Conservation (phyloP, 1,140 invertebrate species). For the Drosophila yakuba region DNA sequence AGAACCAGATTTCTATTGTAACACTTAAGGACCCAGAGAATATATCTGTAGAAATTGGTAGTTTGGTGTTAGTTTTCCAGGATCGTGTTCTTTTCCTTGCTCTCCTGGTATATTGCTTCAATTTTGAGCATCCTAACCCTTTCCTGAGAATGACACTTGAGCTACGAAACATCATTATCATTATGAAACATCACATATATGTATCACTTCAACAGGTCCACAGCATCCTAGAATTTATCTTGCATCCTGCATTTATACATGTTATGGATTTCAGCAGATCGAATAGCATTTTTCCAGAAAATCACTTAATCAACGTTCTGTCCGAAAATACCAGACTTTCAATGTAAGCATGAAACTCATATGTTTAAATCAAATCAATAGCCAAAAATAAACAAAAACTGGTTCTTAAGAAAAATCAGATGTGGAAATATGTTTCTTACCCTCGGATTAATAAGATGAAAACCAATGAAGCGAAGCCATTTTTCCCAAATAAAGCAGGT, state of each 20-base stretch:
- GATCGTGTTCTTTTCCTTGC: neutral
- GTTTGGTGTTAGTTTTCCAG: too few relatives aligned
- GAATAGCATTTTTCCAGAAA: neutral
- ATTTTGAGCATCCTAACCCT: conserved; percentile 10
- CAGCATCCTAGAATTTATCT: neutral
- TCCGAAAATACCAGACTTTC: conserved; percentile 11
- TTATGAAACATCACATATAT: neutral
- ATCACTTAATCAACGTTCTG: conserved; percentile 13
- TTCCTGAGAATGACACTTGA: neutral
- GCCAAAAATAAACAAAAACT: neutral
- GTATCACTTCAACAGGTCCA: neutral
- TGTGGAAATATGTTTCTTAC: too few relatives aligned
- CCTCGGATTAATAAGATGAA: too few relatives aligned
- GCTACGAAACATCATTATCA: too few relatives aligned
- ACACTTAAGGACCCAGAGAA: neutral
- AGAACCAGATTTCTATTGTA: neutral
- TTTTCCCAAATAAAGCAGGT: too few relatives aligned
- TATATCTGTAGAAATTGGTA: neutral
- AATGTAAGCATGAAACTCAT: neutral
- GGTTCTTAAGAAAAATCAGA: neutral
- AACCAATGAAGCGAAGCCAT: too few relatives aligned
- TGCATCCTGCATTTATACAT: neutral
- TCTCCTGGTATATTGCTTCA: conserved; percentile 3
- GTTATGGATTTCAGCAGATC: neutral
- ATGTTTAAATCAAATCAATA: neutral